Percentiles rank a stretch among this genome's conserved stretches.
Evolutionary conservation across 2,113 vertebrate genomes (phyloP).

Genomic region (Pyxicephalus adspersus): DNA sequence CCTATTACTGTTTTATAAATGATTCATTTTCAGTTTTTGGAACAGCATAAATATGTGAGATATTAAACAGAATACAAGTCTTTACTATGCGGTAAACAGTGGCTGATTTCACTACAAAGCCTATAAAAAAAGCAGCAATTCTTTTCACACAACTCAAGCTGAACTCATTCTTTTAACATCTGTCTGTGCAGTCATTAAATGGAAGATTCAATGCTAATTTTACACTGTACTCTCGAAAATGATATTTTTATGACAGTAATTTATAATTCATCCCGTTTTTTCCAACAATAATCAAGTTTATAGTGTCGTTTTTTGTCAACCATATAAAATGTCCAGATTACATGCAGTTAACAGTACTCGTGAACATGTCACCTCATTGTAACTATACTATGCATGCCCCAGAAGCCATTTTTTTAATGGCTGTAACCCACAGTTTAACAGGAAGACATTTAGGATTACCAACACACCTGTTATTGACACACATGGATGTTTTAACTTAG

Average conservation of each 20-base stretch:
- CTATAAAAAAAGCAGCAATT: conserved; percentile 47
- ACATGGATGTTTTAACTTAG: too few relatives aligned
- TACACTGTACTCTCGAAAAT: conserved; percentile 44
- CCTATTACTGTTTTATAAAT: conserved; percentile 41
- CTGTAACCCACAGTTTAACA: too few relatives aligned
- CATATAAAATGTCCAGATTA: conserved; percentile 32
- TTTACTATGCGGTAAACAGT: conserved; percentile 35
- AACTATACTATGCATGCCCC: too few relatives aligned
- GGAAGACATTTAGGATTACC: too few relatives aligned
- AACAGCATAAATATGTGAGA: conserved; percentile 42
- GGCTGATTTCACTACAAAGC: conserved; percentile 42
- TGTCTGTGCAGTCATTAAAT: conserved; percentile 45
- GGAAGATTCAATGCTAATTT: conserved; percentile 51
- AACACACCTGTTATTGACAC: too few relatives aligned
- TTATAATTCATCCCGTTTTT: conserved; percentile 47
- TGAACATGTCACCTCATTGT: conserved; percentile 4
- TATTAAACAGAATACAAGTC: conserved; percentile 45
- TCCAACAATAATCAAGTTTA: conserved; percentile 42
- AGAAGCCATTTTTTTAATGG: too few relatives aligned
- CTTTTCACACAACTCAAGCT: conserved; percentile 41
- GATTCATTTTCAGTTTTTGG: conserved; percentile 44
- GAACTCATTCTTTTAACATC: conserved; percentile 51
- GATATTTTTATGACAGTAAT: conserved; percentile 49
- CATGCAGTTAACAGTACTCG: background rate
- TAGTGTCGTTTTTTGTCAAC: conserved; percentile 30